Evolutionary conservation across 1,140 invertebrate species (phyloP).

Genomic region (Mylabris phalerata): DNA sequence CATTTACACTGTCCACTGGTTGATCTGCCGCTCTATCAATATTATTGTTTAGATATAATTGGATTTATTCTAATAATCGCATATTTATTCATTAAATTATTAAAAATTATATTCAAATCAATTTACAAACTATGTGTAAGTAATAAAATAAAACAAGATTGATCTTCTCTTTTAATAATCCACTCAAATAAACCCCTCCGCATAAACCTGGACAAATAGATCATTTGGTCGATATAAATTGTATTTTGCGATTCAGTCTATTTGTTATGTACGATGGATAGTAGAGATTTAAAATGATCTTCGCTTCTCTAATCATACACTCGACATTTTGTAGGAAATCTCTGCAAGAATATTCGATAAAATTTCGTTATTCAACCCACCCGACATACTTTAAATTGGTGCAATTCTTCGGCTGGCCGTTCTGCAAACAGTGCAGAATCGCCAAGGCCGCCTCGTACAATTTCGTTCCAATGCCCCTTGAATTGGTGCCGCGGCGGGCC

Average conservation of each 20-base stretch:
- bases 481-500: conserved; percentile 26
- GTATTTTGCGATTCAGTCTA: conserved; percentile 30
- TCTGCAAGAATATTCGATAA: conserved; percentile 20
- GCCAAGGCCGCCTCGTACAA: conserved; percentile 32
- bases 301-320: conserved; percentile 30
- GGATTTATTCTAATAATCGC: background rate
- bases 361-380: background rate
- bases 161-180: background rate
- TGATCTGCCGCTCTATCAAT: conserved; percentile 43
- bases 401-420: conserved; percentile 26
- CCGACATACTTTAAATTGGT: conserved; percentile 25
- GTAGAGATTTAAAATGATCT: conserved; percentile 29
- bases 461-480: conserved; percentile 26
- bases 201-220: conserved; percentile 13
- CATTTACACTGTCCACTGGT: conserved; percentile 36
- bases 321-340: conserved; percentile 28
- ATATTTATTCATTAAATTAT: background rate
- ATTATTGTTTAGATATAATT: conserved; percentile 45
- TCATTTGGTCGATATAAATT: conserved; percentile 31
- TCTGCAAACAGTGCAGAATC: conserved; percentile 28
- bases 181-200: too few relatives aligned
- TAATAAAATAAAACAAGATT: conserved; percentile 9
- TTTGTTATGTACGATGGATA: conserved; percentile 31
- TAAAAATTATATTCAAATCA: conserved; percentile 1
- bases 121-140: conserved; percentile 5